Percentiles rank a stretch among this genome's conserved stretches.
Conservation (phyloP, 2,888 invertebrate species). For the Caradrina clavipalpis region DNA sequence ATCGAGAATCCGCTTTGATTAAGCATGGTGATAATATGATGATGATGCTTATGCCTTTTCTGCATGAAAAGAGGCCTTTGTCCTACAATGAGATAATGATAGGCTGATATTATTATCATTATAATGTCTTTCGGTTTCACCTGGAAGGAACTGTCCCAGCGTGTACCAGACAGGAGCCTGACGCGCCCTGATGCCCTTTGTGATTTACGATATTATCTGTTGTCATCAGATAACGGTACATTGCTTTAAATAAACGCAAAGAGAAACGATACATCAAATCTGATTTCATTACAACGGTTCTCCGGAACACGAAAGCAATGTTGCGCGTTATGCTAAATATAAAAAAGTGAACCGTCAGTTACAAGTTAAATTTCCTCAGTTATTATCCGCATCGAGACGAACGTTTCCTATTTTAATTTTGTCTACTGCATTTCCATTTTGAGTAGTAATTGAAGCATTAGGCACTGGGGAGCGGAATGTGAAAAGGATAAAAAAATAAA, state of each 20-base stretch:
- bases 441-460: conserved; percentile 76
- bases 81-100: background rate
- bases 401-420: conserved; percentile 68
- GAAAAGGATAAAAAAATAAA: conserved; percentile 76
- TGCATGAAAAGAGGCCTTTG: background rate
- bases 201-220: background rate
- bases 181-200: background rate
- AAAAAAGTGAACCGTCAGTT: conserved; percentile 61
- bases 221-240: conserved; percentile 18
- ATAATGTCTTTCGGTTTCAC: background rate
- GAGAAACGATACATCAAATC: conserved; percentile 41
- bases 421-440: conserved; percentile 70
- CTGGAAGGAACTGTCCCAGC: background rate
- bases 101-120: background rate
- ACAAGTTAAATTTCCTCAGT: conserved; percentile 52
- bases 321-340: conserved; percentile 45
- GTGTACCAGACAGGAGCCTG: background rate
- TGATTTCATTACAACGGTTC: conserved; percentile 37
- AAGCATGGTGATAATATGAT: no score
- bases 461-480: conserved; percentile 69
- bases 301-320: conserved; percentile 48
- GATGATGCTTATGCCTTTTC: no score
- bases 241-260: conserved; percentile 30
- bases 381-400: conserved; percentile 67
- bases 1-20: no score